Conservation (phyloP, 2,888 invertebrate species). For the Phaedon cochleariae region DNA sequence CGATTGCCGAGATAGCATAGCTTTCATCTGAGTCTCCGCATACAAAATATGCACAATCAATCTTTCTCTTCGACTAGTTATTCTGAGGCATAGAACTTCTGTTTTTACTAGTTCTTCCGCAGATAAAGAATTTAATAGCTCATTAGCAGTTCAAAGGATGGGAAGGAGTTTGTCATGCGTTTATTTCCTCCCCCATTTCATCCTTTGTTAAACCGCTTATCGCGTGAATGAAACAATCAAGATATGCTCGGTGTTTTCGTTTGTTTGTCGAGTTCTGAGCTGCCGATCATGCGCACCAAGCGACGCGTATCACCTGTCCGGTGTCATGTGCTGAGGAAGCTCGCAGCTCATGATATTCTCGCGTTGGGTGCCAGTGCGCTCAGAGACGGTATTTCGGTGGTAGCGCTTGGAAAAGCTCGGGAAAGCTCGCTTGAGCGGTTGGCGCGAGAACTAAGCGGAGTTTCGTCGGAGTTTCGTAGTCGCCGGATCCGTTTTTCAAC, state of each 20-base stretch:
- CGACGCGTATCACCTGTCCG: conserved; percentile 14
- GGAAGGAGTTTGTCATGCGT: conserved; percentile 12
- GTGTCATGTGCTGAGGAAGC: conserved; percentile 16
- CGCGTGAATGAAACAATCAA: conserved; percentile 19
- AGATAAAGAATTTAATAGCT: neutral
- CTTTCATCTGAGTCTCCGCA: too few species aligned
- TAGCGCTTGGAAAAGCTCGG: neutral
- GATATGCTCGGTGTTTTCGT: conserved; percentile 10
- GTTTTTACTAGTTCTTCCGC: neutral
- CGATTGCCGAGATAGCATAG: too few species aligned
- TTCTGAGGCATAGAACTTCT: neutral
- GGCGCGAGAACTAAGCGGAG: too few species aligned
- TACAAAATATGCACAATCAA: too few species aligned
- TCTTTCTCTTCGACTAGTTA: too few species aligned
- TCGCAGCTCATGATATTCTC: conserved; percentile 1
- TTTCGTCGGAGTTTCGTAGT: too few species aligned
- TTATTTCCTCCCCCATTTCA: conserved; percentile 8
- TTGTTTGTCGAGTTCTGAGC: conserved; percentile 12
- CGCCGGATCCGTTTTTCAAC: neutral
- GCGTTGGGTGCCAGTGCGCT: conserved; percentile 6
- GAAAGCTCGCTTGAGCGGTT: neutral
- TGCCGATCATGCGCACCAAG: neutral
- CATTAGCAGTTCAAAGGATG: conserved; percentile 6
- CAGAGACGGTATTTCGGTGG: neutral
- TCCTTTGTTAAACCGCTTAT: conserved; percentile 21